Conservation (phyloP, 2,797 vertebrate species). For the Gambusia yucatana region DNA sequence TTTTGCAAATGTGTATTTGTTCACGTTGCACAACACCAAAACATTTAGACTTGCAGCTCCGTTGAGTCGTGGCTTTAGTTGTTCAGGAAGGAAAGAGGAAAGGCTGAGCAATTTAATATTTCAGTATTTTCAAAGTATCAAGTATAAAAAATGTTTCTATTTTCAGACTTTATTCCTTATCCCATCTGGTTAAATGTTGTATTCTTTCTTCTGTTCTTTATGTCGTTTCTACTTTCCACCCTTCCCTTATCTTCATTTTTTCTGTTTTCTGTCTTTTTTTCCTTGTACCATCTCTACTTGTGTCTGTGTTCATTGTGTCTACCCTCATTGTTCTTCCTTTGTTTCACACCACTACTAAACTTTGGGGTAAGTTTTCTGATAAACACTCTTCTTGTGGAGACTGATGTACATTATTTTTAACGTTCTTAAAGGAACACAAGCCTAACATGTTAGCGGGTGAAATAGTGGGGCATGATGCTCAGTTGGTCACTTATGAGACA, state of each 20-base stretch:
- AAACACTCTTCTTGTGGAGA: background rate
- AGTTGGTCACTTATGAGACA: background rate
- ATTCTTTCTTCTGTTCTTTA: background rate
- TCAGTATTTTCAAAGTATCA: background rate
- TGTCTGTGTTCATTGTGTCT: no score
- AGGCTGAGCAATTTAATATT: background rate
- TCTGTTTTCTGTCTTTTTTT: background rate
- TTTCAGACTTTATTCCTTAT: background rate
- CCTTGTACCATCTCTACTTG: background rate
- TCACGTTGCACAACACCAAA: slow-evolving; percentile 4
- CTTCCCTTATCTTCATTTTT: background rate
- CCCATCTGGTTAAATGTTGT: background rate
- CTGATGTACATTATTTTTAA: background rate
- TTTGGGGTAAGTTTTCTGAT: background rate
- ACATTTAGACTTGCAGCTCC: slow-evolving; percentile 30
- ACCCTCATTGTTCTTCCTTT: background rate
- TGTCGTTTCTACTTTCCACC: background rate
- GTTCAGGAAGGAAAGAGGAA: slow-evolving; percentile 3
- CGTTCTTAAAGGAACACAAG: background rate
- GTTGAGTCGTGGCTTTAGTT: slow-evolving; percentile 37
- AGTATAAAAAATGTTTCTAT: background rate
- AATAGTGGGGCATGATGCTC: background rate
- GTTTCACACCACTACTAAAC: background rate
- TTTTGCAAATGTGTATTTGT: slow-evolving; percentile 19
- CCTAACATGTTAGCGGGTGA: background rate